phyloP scores from a whole-genome alignment of 2,888 invertebrate genomes.

The Caenorhabditis angaria region DNA sequence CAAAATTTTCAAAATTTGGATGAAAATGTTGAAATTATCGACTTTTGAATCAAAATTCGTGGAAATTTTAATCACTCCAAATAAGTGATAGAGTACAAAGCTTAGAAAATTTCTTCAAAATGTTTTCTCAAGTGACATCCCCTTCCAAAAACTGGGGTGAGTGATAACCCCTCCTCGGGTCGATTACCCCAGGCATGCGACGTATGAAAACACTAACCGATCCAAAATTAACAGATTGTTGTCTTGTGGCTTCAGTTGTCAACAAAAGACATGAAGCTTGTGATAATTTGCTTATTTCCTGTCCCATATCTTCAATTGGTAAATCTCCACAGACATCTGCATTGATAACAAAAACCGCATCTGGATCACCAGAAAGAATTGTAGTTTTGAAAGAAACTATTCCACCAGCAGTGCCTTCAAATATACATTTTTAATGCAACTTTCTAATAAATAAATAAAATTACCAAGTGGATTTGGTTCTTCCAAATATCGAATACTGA shows the following conservation, averaged over 20 bases:
- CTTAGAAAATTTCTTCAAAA: too few relatives aligned
- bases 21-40: too few relatives aligned
- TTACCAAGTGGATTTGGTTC: slow-evolving; percentile 85
- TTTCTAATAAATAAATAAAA: too few relatives aligned
- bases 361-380: slow-evolving; percentile 54
- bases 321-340: slow-evolving; percentile 98
- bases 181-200: too few relatives aligned
- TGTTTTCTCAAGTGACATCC: not conserved
- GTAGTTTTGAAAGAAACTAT: slow-evolving; percentile 96
- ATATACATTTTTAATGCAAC: too few relatives aligned
- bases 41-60: too few relatives aligned
- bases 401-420: slow-evolving; percentile 87
- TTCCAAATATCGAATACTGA: slow-evolving; percentile 81
- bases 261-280: slow-evolving; percentile 59
- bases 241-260: slow-evolving; percentile 79
- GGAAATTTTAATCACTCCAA: too few relatives aligned
- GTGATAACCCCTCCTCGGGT: too few relatives aligned
- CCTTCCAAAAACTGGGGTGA: too few relatives aligned
- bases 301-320: slow-evolving; percentile 81
- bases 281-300: slow-evolving; percentile 20
- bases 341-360: slow-evolving; percentile 85
- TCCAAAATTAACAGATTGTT: slow-evolving; percentile 91
- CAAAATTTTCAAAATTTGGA: too few relatives aligned
- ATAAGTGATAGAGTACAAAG: too few relatives aligned
- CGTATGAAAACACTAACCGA: slow-evolving; percentile 78